Evolutionary conservation across 2,113 vertebrate genomes (phyloP).

Genomic region (Podarcis cretensis): DNA sequence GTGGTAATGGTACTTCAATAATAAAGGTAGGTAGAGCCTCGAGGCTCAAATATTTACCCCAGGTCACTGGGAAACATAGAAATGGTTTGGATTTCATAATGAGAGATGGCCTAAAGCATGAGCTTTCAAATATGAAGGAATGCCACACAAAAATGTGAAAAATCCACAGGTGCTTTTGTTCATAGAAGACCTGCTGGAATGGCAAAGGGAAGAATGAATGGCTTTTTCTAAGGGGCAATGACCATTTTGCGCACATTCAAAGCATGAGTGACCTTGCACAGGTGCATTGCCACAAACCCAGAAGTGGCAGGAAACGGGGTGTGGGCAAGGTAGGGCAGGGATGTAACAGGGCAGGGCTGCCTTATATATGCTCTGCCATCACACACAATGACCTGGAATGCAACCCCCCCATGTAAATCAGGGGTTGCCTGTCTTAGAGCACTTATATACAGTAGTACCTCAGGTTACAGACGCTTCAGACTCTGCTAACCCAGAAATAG

Average conservation of each 20-base stretch:
- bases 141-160: slow-evolving; percentile 51
- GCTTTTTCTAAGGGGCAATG: not conserved
- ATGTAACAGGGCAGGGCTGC: no score
- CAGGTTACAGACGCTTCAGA: no score
- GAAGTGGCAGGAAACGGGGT: no score
- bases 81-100: not conserved
- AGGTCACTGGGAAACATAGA: not conserved
- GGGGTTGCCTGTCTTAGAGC: no score
- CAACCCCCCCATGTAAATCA: no score
- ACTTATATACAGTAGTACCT: not conserved
- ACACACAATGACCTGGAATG: no score
- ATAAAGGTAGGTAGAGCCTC: not conserved
- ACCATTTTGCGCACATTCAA: no score
- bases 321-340: no score
- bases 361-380: no score
- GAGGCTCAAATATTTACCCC: not conserved
- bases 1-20: rapidly evolving
- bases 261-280: no score
- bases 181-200: slow-evolving; percentile 33
- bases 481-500: no score
- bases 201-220: not conserved
- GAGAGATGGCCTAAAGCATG: slow-evolving; percentile 22
- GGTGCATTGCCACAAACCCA: no score
- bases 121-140: slow-evolving; percentile 22
- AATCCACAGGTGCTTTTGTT: slow-evolving; percentile 60